Conservation (phyloP, 2,888 invertebrate genomes). For the Folsomia candida region DNA sequence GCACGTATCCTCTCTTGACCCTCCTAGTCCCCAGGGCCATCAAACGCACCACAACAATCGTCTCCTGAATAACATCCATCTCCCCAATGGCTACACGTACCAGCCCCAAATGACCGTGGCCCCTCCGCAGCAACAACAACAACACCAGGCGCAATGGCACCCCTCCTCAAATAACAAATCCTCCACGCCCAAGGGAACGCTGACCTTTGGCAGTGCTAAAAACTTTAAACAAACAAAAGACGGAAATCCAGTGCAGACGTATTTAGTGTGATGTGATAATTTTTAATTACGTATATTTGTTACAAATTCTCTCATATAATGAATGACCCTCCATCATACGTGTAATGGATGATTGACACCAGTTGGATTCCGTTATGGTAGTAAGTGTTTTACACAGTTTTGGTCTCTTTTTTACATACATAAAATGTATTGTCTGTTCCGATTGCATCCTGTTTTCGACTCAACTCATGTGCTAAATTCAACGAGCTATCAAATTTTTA, state of each 20-base stretch:
- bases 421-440: conserved; percentile 5
- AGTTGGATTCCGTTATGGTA: neutral
- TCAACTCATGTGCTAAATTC: conserved; percentile 11
- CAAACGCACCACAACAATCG: conserved; percentile 19
- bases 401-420: too few relatives aligned
- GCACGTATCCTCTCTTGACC: conserved; percentile 45
- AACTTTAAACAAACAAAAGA: conserved; percentile 36
- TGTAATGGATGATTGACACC: neutral
- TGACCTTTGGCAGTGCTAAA: conserved; percentile 25
- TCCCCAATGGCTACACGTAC: conserved; percentile 50
- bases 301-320: conserved; percentile 9
- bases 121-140: conserved; percentile 24
- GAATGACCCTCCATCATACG: neutral
- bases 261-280: conserved; percentile 47
- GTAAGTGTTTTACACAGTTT: neutral
- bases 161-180: conserved; percentile 10
- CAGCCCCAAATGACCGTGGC: conserved; percentile 29
- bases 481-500: conserved; percentile 11
- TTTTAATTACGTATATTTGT: conserved; percentile 13
- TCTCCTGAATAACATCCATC: conserved; percentile 44
- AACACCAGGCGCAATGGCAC: conserved; percentile 29
- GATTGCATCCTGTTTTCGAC: neutral
- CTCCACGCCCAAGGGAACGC: conserved; percentile 14
- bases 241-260: conserved; percentile 47
- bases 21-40: conserved; percentile 48